phyloP scores from a whole-genome alignment of 2,888 invertebrate species.

The Chironomus tentans region DNA sequence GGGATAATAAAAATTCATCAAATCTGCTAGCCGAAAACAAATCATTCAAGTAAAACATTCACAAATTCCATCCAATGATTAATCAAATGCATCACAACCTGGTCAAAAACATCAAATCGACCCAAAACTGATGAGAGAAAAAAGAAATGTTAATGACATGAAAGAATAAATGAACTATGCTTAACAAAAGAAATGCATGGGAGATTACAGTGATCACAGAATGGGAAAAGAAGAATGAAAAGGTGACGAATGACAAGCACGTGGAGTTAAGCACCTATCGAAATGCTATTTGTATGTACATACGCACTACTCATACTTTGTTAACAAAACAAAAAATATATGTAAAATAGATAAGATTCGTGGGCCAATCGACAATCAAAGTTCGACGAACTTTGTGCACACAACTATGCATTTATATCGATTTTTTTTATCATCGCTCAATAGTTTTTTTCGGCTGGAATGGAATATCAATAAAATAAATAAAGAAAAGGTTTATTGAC shows the following conservation, averaged over 20 bases:
- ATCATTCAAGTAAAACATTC: too few species aligned
- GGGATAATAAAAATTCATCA: too few species aligned
- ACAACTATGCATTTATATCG: conserved; percentile 22
- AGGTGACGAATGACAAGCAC: not conserved
- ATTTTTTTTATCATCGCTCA: conserved; percentile 6
- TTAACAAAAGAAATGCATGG: not conserved
- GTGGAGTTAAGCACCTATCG: not conserved
- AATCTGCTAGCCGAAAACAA: too few species aligned
- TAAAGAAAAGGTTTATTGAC: not conserved
- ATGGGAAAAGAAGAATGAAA: not conserved
- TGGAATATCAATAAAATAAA: not conserved
- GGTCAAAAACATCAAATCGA: too few species aligned
- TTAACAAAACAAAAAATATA: not conserved
- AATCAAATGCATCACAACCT: too few species aligned
- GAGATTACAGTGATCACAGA: not conserved
- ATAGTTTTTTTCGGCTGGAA: not conserved
- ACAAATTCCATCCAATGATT: too few species aligned
- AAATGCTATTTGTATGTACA: not conserved
- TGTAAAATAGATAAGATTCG: conserved; percentile 19
- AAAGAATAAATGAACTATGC: too few species aligned
- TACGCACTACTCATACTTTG: not conserved
- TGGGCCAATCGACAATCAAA: conserved; percentile 11
- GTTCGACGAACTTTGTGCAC: conserved; percentile 24
- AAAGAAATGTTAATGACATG: too few species aligned
- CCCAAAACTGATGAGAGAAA: too few species aligned